Evolutionary conservation across 2,888 invertebrate genomes (phyloP).

Genomic region (Ichneumoninae sp.): DNA sequence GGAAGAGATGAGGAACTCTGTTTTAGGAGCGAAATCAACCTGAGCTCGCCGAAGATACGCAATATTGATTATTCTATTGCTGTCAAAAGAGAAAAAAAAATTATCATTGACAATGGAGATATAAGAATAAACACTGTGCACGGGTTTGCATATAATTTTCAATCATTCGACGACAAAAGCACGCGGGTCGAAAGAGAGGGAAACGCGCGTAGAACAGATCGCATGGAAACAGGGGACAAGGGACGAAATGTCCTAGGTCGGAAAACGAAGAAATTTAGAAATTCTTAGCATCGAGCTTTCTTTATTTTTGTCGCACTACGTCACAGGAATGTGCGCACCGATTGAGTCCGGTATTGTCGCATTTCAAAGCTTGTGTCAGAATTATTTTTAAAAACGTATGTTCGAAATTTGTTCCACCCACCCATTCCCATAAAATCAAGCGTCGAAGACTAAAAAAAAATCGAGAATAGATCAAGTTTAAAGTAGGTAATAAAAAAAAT

Average conservation of each 20-base stretch:
- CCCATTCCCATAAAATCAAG: conserved; percentile 14
- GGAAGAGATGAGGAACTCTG: background rate
- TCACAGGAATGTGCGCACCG: background rate
- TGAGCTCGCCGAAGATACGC: background rate
- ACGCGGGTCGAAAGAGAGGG: too few relatives aligned
- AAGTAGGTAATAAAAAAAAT: conserved; percentile 28
- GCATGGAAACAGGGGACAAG: background rate
- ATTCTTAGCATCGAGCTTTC: background rate
- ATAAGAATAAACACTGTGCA: background rate
- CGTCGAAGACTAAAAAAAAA: conserved; percentile 40
- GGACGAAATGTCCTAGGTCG: background rate
- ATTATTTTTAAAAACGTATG: background rate
- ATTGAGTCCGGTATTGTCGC: background rate
- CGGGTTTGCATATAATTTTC: too few relatives aligned
- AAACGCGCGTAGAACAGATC: too few relatives aligned
- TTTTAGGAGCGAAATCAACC: background rate
- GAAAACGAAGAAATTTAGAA: background rate
- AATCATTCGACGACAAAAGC: too few relatives aligned
- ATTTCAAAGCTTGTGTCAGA: background rate
- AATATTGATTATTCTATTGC: background rate
- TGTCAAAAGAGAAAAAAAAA: background rate
- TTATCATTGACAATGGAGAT: background rate
- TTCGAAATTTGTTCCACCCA: background rate
- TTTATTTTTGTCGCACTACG: background rate
- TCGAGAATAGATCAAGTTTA: conserved; percentile 32